phyloP scores from a whole-genome alignment of 2,797 vertebrate species.

The Propithecus perrieri region DNA sequence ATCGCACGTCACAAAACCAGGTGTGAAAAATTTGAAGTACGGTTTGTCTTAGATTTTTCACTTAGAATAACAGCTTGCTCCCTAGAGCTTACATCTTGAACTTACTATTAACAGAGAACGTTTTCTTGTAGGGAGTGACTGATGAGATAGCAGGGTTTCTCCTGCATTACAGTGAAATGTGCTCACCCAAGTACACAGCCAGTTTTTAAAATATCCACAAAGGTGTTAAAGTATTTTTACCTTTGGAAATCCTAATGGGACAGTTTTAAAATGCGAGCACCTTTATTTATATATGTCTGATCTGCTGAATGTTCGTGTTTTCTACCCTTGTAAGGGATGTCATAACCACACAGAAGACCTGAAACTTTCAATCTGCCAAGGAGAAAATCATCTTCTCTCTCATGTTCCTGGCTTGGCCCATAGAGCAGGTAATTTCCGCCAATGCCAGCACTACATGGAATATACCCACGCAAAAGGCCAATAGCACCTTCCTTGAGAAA shows the following conservation, averaged over 20 bases:
- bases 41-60: conserved; percentile 9
- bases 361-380: not conserved
- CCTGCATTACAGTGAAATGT: not conserved
- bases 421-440: not conserved
- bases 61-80: conserved; percentile 20
- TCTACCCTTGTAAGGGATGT: not conserved
- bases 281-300: not conserved
- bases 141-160: not conserved
- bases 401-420: not conserved
- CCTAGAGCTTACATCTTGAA: not conserved
- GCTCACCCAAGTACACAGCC: not conserved
- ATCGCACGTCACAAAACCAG: not conserved
- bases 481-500: not conserved
- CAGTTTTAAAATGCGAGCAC: not conserved
- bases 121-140: not conserved
- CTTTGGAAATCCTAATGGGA: not conserved
- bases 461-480: not conserved
- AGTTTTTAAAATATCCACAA: not conserved
- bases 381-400: not conserved
- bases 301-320: not conserved
- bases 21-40: conserved; percentile 10
- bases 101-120: not conserved
- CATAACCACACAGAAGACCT: not conserved
- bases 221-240: not conserved
- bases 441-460: not conserved